Base-by-base conservation (phyloP, 2,113 vertebrate genomes). In the Microtus montanus region DNA sequence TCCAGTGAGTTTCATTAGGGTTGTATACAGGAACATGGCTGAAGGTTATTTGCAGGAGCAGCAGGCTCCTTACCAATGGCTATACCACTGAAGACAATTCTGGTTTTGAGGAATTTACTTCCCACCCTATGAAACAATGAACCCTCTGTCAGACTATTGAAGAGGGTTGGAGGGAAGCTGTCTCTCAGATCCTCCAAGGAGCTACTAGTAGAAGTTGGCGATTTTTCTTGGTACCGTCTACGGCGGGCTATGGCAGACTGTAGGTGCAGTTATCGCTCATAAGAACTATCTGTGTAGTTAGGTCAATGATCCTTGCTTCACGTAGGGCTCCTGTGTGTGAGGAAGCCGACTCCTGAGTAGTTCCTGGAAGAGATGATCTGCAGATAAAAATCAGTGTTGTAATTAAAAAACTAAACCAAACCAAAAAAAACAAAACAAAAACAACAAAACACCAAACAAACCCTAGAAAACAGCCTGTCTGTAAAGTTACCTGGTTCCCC, bases 361-460 rank as follows among this genome's bases (percentile, higher is more conserved):
- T 95, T 97, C 95, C 84, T 52, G 84, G 87, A 96, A 96, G 87
- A 96, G 94, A 87, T 35, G 61, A 92, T 41, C 75, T 82, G 9
- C 70, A 71, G 93, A 93, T 91, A 92, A 80, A 94, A 89, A 92
- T 96, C 94, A 91, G 84, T 58, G 19, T 89, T 22, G 52, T 84
- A 75, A 87, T 87, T 80, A 10, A 87, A 92, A 87, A 87, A 44
- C 19, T 33, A 79, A 74, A 49, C 7, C 13, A 41, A 83, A 41
- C 5, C 54, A 64, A 64, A 61, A 54, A 38, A 28, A 28, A 0
- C n/a, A 78, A 82, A 83, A 38, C 20, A 63, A 85, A 49, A 49
- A 49, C 49, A 54, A 49, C 7, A 85, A 92, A 85, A 80, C 20
- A 20, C 68, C 58, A 54, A 33, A 30, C 66, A 71, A 68, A 8